Conservation (phyloP, 2,888 invertebrate species). For the Eugnorisma glareosa region DNA sequence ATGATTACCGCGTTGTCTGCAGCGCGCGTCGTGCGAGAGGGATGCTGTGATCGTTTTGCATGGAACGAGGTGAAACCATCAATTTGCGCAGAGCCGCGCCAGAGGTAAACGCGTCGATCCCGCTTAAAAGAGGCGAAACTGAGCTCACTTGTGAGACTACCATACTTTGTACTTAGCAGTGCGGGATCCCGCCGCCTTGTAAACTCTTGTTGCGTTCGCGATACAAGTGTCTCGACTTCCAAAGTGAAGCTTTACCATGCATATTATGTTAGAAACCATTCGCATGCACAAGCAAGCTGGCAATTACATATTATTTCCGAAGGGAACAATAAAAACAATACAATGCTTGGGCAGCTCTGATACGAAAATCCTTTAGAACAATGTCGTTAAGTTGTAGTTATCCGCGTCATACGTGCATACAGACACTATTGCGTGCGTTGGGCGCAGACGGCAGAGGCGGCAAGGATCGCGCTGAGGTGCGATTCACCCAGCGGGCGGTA, state of each 20-base stretch:
- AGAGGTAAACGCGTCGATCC: slow-evolving; percentile 83
- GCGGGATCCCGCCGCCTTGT: slow-evolving; percentile 72
- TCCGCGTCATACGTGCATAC: slow-evolving; percentile 66
- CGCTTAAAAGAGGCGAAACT: slow-evolving; percentile 77
- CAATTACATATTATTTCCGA: slow-evolving; percentile 31
- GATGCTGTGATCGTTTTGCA: slow-evolving; percentile 88
- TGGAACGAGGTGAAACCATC: slow-evolving; percentile 88
- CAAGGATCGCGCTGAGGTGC: slow-evolving; percentile 72
- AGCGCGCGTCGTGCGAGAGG: slow-evolving; percentile 83
- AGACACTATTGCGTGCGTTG: slow-evolving; percentile 52
- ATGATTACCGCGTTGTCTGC: slow-evolving; percentile 86
- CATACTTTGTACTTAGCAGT: slow-evolving; percentile 73
- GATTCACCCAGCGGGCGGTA: slow-evolving; percentile 78
- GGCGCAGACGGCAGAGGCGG: slow-evolving; percentile 53
- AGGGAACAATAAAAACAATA: slow-evolving; percentile 25
- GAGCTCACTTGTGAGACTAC: slow-evolving; percentile 75
- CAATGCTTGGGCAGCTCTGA: slow-evolving; percentile 25
- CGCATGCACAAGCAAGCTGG: slow-evolving; percentile 11
- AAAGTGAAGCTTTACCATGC: slow-evolving; percentile 43
- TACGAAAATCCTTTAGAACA: slow-evolving; percentile 51
- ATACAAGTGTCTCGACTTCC: slow-evolving; percentile 71
- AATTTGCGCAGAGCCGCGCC: slow-evolving; percentile 83
- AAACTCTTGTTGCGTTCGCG: slow-evolving; percentile 75
- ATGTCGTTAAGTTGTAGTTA: slow-evolving; percentile 66
- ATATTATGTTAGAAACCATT: slow-evolving; percentile 14